Evolutionary conservation across 2,113 vertebrate genomes (phyloP).

Genomic region (Pollachius pollachius): DNA sequence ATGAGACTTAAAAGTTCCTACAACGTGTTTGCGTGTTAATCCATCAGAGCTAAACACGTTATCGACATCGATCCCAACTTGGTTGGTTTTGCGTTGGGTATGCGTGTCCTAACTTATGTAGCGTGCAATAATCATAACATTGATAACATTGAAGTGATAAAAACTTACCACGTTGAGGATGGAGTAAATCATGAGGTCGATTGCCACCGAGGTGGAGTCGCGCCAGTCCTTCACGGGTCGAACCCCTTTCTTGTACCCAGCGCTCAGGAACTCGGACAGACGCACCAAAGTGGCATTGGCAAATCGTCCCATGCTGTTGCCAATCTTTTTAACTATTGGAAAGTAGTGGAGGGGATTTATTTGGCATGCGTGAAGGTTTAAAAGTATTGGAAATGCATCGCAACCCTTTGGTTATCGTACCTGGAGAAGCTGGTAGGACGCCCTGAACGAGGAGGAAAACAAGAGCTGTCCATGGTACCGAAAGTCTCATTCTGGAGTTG

Average conservation of each 20-base stretch:
- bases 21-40: too few species aligned
- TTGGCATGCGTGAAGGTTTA: not conserved
- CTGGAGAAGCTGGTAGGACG: slow-evolving; percentile 47
- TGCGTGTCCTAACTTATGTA: not conserved
- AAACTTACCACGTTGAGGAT: slow-evolving; percentile 91
- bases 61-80: too few species aligned
- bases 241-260: slow-evolving; percentile 84
- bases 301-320: slow-evolving; percentile 30
- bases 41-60: too few species aligned
- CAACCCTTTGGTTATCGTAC: slow-evolving; percentile 36
- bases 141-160: not conserved
- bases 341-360: not conserved
- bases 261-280: slow-evolving; percentile 77
- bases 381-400: not conserved
- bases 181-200: slow-evolving; percentile 95
- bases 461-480: slow-evolving; percentile 47
- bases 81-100: too few species aligned
- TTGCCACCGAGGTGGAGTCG: slow-evolving; percentile 81
- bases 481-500: slow-evolving; percentile 56
- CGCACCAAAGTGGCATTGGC: slow-evolving; percentile 77
- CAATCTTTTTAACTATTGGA: slow-evolving; percentile 58
- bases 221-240: slow-evolving; percentile 91
- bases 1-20: too few species aligned
- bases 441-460: slow-evolving; percentile 41
- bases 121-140: not conserved